Evolutionary conservation across 2,888 invertebrate genomes (phyloP).

Genomic region (Troglohyphantes excavatus): DNA sequence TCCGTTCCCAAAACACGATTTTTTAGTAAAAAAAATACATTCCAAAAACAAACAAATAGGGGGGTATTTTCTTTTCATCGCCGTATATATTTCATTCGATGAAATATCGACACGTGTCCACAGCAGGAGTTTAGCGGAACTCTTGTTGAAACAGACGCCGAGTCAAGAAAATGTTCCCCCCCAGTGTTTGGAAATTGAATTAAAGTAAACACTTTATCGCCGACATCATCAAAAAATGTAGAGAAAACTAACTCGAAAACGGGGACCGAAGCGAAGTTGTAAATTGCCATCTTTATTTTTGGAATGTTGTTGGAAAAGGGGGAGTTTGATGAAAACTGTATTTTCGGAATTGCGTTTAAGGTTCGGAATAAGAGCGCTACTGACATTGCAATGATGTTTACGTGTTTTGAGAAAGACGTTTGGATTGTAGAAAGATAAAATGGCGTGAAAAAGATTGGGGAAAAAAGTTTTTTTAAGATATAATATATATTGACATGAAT

Average conservation of each 20-base stretch:
- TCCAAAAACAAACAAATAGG: neutral
- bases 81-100: constrained; percentile 16
- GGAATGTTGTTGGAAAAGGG: neutral
- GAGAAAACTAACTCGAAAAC: constrained; percentile 7
- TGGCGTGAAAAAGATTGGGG: too few relatives aligned
- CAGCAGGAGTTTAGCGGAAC: neutral
- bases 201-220: constrained; percentile 58
- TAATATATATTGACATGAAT: too few relatives aligned
- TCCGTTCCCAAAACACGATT: neutral
- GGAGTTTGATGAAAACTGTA: too few relatives aligned
- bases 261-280: constrained; percentile 23
- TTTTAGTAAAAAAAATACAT: neutral
- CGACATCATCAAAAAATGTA: constrained; percentile 21
- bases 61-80: neutral
- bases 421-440: too few relatives aligned
- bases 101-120: constrained; percentile 4
- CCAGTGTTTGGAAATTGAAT: constrained; percentile 47
- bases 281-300: constrained; percentile 28
- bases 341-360: too few relatives aligned
- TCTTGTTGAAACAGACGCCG: neutral
- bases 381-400: too few relatives aligned
- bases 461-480: too few relatives aligned
- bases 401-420: too few relatives aligned
- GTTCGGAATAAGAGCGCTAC: too few relatives aligned
- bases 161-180: neutral